Evolutionary conservation across 2,113 vertebrate species (phyloP), one percentile per base, ranked within the genome.

Genomic region (Corythornis vintsioides): DNA sequence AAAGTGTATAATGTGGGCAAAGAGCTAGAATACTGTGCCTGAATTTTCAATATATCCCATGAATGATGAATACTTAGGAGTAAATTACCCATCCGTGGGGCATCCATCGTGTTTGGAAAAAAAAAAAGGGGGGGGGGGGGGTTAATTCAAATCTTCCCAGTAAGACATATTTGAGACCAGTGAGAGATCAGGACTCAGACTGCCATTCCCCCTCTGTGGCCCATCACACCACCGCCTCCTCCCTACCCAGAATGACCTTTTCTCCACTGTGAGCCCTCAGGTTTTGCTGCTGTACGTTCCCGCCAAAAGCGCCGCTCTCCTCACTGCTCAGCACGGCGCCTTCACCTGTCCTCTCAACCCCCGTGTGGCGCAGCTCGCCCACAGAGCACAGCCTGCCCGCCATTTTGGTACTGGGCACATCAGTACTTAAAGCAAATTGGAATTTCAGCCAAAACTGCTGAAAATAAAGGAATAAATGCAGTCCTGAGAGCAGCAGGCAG

Each of bases 271-370:
- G 2, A 4, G 4, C 26, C 2, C 9, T 55, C 11, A 15, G 11
- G n/a, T 63, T 50, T 40, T 6, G 20, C 19, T 74, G 8, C 43
- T 0, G 0, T 5, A 8, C 1, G 0, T 16, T 57, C 9, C 48
- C 1, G 0, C 17, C 56, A 2, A 9, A 67, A 71, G 4, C 0
- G 0, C 40, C 4, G 14, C 42, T 33, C 31, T 31, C 55, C 50
- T 33, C 0, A 0, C 57, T 8, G 20, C 66, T 10, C 2, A 0
- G 20, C 53, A 18, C 18, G 13, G 6, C 14, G 11, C 0, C 0
- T 38, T 50, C 2, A 0, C 35, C 35, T 17, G 8, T 56, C 20
- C 42, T 47, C 82, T 43, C 45, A 4, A 0, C 8, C 7, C 3
- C 11, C 10, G 19, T 3, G 4, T 0, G 1, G 4, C 48, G 26